phyloP scores from a whole-genome alignment of 2,113 vertebrate genomes.

The Carassius gibelio region DNA sequence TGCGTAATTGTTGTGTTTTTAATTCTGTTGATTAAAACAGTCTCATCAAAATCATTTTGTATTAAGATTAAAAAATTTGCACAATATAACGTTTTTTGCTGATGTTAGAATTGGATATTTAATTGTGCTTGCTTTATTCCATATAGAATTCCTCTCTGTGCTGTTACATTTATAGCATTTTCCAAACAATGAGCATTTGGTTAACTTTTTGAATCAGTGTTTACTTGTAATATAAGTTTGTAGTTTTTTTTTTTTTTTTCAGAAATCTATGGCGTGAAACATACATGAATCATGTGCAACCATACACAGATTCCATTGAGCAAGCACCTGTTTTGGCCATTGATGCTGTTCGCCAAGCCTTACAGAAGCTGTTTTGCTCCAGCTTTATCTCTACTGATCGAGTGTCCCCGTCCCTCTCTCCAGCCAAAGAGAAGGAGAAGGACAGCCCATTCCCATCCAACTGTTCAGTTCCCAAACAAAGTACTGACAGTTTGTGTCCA shows the following conservation, averaged over 20 bases:
- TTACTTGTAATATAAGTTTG: neutral
- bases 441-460: conserved; percentile 69
- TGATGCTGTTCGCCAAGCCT: conserved; percentile 79
- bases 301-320: conserved; percentile 72
- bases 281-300: conserved; percentile 74
- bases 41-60: neutral
- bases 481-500: conserved; percentile 75
- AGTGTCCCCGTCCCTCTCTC: conserved; percentile 72
- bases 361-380: conserved; percentile 86
- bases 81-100: neutral
- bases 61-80: neutral
- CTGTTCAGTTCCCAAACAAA: conserved; percentile 61
- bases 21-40: neutral
- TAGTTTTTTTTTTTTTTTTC: conserved; percentile 51
- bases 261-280: conserved; percentile 87
- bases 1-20: neutral
- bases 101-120: neutral
- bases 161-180: neutral
- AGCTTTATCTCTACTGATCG: conserved; percentile 80
- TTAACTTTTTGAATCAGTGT: neutral
- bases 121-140: neutral
- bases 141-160: no score
- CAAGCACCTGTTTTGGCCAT: conserved; percentile 76
- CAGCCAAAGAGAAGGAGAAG: conserved; percentile 79
- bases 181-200: neutral